These are phyloP conservation scores for Ascaphus truei DNA, from an alignment of 2,113 vertebrate species.

Conservation along the genomic window DNA sequence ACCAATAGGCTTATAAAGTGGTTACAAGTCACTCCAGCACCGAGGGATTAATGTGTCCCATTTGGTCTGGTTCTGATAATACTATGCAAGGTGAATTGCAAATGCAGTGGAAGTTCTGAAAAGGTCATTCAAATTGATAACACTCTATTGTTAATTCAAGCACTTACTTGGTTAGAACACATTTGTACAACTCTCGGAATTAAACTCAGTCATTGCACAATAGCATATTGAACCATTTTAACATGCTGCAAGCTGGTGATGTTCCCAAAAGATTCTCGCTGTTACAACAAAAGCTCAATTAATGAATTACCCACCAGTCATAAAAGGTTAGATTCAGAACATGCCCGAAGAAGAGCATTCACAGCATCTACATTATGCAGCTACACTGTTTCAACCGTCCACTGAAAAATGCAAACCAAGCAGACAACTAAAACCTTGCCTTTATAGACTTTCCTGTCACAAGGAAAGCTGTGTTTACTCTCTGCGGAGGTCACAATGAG, in stretches of 20 bases:
- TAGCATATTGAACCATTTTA: neutral
- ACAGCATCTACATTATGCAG: neutral
- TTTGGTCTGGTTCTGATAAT: neutral
- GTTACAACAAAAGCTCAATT: neutral
- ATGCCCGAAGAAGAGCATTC: neutral
- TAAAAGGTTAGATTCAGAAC: conserved; percentile 9
- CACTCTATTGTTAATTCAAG: conserved; percentile 6
- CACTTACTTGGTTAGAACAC: neutral
- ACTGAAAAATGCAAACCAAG: neutral
- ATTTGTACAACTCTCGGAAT: conserved; percentile 16
- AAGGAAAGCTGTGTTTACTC: neutral
- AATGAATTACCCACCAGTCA: neutral
- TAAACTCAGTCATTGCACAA: neutral
- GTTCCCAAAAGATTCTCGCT: neutral
- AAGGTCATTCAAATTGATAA: conserved; percentile 12
- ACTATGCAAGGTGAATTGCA: conserved; percentile 14
- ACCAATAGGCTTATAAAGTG: neutral
- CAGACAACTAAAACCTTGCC: no score
- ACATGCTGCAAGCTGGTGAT: neutral
- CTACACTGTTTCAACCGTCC: neutral
- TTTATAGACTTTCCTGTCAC: neutral
- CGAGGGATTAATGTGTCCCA: neutral
- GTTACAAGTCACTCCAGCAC: neutral
- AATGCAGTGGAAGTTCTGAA: conserved; percentile 4
- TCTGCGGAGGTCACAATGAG: no score